Evolutionary conservation across 2,113 vertebrate genomes (phyloP).

Genomic region (Lepus europaeus): DNA sequence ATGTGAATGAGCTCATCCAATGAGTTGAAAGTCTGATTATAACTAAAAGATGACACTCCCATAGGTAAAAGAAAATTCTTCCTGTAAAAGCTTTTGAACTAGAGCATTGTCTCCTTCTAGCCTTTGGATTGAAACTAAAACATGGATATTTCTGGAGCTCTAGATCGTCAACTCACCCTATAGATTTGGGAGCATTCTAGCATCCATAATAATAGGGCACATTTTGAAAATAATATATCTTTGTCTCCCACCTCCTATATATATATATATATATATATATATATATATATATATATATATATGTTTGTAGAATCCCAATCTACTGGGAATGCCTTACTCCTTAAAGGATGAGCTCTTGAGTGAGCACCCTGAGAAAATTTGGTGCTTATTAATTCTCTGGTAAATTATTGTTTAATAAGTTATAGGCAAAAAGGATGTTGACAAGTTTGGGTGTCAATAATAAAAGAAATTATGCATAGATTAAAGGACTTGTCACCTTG

Average conservation of each 20-base stretch:
- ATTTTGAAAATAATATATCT: background rate
- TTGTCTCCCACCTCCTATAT: background rate
- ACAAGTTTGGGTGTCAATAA: too few relatives aligned
- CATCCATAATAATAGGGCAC: background rate
- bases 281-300: background rate
- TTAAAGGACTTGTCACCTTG: too few relatives aligned
- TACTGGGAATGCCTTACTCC: background rate
- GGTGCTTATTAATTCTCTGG: background rate
- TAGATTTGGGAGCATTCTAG: background rate
- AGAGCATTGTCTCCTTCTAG: background rate
- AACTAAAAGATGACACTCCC: background rate
- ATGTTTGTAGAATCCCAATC: background rate
- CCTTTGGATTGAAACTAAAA: background rate
- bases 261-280: background rate
- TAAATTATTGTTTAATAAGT: background rate
- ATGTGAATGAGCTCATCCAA: background rate
- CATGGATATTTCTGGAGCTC: background rate
- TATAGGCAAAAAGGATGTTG: background rate
- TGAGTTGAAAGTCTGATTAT: background rate
- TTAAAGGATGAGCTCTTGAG: background rate
- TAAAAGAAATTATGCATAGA: too few relatives aligned
- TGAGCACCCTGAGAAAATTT: background rate
- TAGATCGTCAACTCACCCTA: background rate
- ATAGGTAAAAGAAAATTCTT: background rate
- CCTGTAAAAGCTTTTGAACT: background rate